A percentile compares a stretch with the other conserved stretches of the same genome.
phyloP scores from a whole-genome alignment of 1,140 invertebrate genomes.

The Temnothorax curvispinosus region DNA sequence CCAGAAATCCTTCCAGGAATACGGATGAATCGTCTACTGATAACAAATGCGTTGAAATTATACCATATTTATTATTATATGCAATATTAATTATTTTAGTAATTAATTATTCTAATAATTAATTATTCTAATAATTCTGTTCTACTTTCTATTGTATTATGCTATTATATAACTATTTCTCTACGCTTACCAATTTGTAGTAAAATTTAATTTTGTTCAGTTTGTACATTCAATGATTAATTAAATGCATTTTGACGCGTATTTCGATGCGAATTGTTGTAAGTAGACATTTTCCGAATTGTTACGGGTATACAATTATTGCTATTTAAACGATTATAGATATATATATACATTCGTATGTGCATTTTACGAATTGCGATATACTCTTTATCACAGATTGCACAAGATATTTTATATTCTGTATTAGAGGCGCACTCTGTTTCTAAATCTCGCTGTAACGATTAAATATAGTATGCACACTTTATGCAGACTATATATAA shows the following conservation, averaged over 20 bases:
- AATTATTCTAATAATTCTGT: background rate
- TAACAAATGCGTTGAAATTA: background rate
- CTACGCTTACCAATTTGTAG: background rate
- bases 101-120: conserved; percentile 3
- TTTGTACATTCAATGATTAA: background rate
- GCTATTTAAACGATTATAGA: conserved; percentile 63
- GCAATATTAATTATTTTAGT: conserved; percentile 10
- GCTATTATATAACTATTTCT: background rate
- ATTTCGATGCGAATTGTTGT: conserved; percentile 46
- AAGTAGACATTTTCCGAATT: conserved; percentile 57
- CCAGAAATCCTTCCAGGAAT: conserved; percentile 38
- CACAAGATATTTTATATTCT: conserved; percentile 76
- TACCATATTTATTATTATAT: background rate
- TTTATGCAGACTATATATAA: conserved; percentile 31
- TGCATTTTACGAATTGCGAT: conserved; percentile 48
- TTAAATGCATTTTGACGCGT: conserved; percentile 29
- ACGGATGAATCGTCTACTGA: conserved; percentile 34
- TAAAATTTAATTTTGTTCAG: background rate
- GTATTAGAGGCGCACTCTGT: conserved; percentile 65
- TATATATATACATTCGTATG: conserved; percentile 34
- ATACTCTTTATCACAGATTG: conserved; percentile 67
- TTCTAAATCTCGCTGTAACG: conserved; percentile 68
- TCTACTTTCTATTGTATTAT: background rate
- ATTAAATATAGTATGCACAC: conserved; percentile 38
- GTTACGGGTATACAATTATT: conserved; percentile 63